phyloP scores from a whole-genome alignment of 2,888 invertebrate genomes.

The Papilio demoleus region DNA sequence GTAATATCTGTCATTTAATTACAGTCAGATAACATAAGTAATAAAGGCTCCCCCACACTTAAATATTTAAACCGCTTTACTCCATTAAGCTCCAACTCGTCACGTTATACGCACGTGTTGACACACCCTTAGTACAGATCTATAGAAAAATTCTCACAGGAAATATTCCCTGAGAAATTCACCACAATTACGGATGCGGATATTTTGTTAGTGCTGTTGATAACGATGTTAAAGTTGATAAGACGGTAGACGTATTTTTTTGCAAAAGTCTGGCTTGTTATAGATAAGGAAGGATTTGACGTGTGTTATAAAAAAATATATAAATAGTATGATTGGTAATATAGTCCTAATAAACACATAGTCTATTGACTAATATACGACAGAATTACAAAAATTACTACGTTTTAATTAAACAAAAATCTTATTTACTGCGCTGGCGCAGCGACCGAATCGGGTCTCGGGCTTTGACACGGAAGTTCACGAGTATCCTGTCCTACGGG shows the following conservation, averaged over 20 bases:
- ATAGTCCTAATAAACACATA: too few species aligned
- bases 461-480: too few species aligned
- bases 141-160: conserved; percentile 57
- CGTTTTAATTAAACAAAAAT: too few species aligned
- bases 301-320: not conserved
- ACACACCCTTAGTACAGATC: conserved; percentile 43
- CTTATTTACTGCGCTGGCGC: too few species aligned
- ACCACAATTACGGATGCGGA: conserved; percentile 19
- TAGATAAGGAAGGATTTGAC: conserved; percentile 13
- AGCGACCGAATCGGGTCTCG: too few species aligned
- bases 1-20: too few species aligned
- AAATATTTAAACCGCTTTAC: conserved; percentile 27
- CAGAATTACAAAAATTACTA: too few species aligned
- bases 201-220: conserved; percentile 35
- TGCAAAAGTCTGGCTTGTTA: conserved; percentile 20
- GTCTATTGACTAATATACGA: too few species aligned
- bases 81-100: conserved; percentile 35
- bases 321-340: not conserved
- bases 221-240: conserved; percentile 21
- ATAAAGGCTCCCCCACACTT: conserved; percentile 1
- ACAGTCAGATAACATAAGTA: not conserved
- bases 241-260: conserved; percentile 23
- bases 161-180: conserved; percentile 51
- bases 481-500: too few species aligned
- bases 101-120: conserved; percentile 47